Conservation (phyloP, 2,888 invertebrate genomes). For the Parnassius glacialis region DNA sequence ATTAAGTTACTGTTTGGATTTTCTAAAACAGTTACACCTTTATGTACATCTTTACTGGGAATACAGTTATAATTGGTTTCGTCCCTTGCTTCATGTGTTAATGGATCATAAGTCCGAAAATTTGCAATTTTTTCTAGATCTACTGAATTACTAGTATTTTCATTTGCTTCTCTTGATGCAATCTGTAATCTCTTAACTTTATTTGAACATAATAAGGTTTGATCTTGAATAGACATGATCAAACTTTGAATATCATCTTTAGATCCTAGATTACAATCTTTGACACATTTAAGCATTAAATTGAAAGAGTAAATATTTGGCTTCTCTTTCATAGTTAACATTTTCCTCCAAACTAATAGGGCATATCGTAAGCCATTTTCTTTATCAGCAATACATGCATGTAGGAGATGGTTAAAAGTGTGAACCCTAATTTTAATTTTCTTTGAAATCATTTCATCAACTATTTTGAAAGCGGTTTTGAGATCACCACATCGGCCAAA, state of each 20-base stretch:
- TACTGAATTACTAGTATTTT: background rate
- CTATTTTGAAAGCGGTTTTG: conserved; percentile 87
- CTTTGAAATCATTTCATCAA: conserved; percentile 90
- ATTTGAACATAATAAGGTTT: conserved; percentile 35
- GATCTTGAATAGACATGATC: conserved; percentile 54
- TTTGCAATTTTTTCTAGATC: background rate
- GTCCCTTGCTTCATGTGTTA: background rate
- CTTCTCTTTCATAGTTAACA: conserved; percentile 82
- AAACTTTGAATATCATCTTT: conserved; percentile 78
- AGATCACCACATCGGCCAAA: conserved; percentile 92
- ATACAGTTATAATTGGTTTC: conserved; percentile 4
- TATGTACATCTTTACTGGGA: conserved; percentile 2
- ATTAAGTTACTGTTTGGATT: conserved; percentile 31
- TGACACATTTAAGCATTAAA: conserved; percentile 87
- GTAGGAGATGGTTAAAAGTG: conserved; percentile 90
- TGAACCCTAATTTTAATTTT: conserved; percentile 82
- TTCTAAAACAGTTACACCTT: conserved; percentile 27
- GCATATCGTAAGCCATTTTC: conserved; percentile 91
- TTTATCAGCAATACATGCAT: conserved; percentile 90
- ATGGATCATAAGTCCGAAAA: background rate
- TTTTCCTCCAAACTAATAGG: conserved; percentile 92
- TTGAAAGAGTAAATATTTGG: conserved; percentile 90
- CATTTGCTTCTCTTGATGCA: conserved; percentile 24
- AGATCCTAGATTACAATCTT: conserved; percentile 90
- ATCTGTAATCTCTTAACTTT: conserved; percentile 33